Evolutionary conservation across 2,797 vertebrate genomes (phyloP).

Genomic region (Leucoraja ocellata): DNA sequence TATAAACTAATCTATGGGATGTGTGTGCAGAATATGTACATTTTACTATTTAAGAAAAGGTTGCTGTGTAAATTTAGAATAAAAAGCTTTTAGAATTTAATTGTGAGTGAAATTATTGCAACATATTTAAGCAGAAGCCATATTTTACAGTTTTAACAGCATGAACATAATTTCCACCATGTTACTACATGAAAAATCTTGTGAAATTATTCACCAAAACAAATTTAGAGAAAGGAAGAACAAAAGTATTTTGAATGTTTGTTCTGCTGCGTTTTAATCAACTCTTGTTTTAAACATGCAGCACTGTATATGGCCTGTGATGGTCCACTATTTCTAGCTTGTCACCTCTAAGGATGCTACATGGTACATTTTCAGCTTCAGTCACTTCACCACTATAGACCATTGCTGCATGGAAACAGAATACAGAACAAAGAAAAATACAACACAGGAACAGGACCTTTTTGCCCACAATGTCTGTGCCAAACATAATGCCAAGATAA

Average conservation of each 20-base stretch:
- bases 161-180: not conserved
- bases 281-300: not conserved
- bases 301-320: not conserved
- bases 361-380: not conserved
- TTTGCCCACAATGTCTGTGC: too few relatives aligned
- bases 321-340: not conserved
- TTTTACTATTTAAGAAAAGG: slow-evolving; percentile 35
- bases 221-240: not conserved
- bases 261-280: not conserved
- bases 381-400: not conserved
- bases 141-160: not conserved
- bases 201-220: not conserved
- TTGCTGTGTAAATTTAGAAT: not conserved
- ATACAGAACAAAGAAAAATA: too few relatives aligned
- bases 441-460: too few relatives aligned
- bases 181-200: not conserved
- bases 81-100: not conserved
- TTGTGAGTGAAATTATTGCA: not conserved
- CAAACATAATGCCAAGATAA: too few relatives aligned
- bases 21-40: not conserved
- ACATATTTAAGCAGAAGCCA: not conserved
- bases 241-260: not conserved
- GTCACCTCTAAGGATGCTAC: not conserved
- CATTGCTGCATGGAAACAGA: not conserved
- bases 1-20: slow-evolving; percentile 15